Evolutionary conservation across 2,797 vertebrate genomes (phyloP).

Genomic region (Psittacula echo): DNA sequence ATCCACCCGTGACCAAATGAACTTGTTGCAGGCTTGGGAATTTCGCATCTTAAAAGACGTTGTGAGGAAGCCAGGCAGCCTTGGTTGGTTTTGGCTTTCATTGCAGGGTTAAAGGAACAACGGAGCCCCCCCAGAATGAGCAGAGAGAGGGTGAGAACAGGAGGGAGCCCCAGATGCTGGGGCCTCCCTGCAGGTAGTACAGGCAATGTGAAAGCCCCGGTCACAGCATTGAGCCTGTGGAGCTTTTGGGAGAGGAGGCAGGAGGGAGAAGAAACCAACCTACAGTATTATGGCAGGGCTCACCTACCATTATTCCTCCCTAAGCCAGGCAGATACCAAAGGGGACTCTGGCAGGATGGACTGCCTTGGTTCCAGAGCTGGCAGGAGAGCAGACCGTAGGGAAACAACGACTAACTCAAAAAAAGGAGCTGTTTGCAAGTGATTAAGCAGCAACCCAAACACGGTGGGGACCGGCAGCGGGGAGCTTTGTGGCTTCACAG

Average conservation of each 20-base stretch:
- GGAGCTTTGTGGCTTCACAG: conserved; percentile 25
- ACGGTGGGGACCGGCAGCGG: neutral
- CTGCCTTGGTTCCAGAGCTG: neutral
- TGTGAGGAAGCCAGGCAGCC: neutral
- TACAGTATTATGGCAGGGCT: neutral
- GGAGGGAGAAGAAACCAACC: neutral
- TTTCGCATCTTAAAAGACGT: conserved; percentile 28
- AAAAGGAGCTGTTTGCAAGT: conserved; percentile 1
- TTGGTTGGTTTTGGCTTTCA: neutral
- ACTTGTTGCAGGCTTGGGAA: neutral
- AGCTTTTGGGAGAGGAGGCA: neutral
- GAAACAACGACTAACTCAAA: neutral
- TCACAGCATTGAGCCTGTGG: rapidly evolving
- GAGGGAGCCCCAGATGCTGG: neutral
- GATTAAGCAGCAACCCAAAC: neutral
- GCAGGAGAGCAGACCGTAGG: neutral
- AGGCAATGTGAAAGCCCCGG: rapidly evolving
- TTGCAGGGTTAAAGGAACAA: neutral
- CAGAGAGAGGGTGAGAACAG: neutral
- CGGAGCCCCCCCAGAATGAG: neutral
- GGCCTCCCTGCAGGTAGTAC: neutral
- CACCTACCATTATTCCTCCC: neutral
- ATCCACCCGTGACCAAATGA: conserved; percentile 42
- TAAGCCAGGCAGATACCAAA: neutral
- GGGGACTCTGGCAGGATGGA: rapidly evolving